These are phyloP conservation scores for Harmothoe impar DNA, from an alignment of 2,888 invertebrate species.

Conservation along the genomic window DNA sequence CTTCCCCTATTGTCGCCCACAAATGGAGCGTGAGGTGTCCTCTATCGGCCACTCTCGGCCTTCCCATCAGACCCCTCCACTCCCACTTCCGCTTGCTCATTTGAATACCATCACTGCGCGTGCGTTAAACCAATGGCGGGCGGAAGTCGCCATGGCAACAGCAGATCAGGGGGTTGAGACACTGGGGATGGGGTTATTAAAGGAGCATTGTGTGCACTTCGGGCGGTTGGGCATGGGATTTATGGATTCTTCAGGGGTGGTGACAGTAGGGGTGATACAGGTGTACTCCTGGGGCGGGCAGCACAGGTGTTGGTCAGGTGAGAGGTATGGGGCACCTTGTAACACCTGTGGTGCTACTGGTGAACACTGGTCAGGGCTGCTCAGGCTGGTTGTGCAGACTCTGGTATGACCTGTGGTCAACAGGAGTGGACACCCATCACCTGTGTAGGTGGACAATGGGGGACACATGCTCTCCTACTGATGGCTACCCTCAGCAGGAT, in stretches of 20 bases:
- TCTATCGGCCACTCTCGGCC: constrained; percentile 19
- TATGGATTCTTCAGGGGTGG: neutral
- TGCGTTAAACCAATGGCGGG: constrained; percentile 51
- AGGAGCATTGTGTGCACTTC: neutral
- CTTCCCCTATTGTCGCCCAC: constrained; percentile 29
- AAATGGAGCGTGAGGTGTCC: constrained; percentile 29
- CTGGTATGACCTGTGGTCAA: constrained; percentile 44
- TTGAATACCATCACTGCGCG: constrained; percentile 58
- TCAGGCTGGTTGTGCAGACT: constrained; percentile 21
- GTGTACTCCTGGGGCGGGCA: neutral
- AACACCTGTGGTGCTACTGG: neutral
- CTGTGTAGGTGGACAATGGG: constrained; percentile 11
- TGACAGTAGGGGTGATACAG: constrained; percentile 31
- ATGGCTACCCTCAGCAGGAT: neutral
- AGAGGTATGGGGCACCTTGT: constrained; percentile 4
- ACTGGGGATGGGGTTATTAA: neutral
- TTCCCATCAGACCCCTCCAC: constrained; percentile 27
- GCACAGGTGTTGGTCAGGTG: constrained; percentile 16
- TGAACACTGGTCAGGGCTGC: neutral
- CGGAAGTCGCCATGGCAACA: constrained; percentile 36
- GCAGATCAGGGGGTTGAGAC: neutral
- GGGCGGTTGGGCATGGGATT: neutral
- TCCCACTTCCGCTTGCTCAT: constrained; percentile 53
- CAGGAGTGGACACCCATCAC: constrained; percentile 32
- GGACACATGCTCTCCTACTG: constrained; percentile 41